These are phyloP conservation scores for Lasaia peninsularis DNA, from an alignment of 1,140 invertebrate species.

Conservation along the genomic window DNA sequence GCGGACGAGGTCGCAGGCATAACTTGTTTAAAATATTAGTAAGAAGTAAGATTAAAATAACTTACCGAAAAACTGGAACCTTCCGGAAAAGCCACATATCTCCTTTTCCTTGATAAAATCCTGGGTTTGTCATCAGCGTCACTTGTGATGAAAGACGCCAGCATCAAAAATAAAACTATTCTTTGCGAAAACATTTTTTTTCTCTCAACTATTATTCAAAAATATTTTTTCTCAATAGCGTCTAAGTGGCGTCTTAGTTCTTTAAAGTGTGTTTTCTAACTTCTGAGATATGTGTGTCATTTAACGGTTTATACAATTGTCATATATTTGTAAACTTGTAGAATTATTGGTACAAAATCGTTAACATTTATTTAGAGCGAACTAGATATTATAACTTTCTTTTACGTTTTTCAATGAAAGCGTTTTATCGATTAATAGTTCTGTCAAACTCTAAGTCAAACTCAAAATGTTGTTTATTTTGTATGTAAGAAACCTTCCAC, in stretches of 20 bases:
- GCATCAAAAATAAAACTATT: background rate
- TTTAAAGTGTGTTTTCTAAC: background rate
- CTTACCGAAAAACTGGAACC: constrained; percentile 6
- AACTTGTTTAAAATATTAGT: too few species aligned
- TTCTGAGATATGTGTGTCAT: background rate
- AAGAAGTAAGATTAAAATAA: background rate
- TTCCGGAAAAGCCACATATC: constrained; percentile 9
- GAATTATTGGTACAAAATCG: constrained; percentile 2
- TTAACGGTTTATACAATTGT: constrained; percentile 4
- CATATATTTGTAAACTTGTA: background rate
- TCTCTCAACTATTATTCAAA: too few species aligned
- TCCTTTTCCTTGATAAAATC: background rate
- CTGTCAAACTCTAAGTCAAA: too few species aligned
- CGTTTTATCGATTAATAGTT: too few species aligned
- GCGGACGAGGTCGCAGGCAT: too few species aligned
- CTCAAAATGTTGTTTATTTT: too few species aligned
- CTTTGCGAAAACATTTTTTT: constrained; percentile 2
- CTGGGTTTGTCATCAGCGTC: background rate
- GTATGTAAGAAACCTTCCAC: too few species aligned
- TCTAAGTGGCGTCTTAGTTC: background rate
- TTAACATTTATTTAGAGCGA: constrained; percentile 2
- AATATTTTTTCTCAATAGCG: background rate
- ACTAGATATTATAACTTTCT: constrained; percentile 3
- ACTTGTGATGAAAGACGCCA: background rate
- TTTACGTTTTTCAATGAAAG: background rate